Evolutionary conservation across 2,113 vertebrate genomes (phyloP).

Genomic region (Platysteira castanea): DNA sequence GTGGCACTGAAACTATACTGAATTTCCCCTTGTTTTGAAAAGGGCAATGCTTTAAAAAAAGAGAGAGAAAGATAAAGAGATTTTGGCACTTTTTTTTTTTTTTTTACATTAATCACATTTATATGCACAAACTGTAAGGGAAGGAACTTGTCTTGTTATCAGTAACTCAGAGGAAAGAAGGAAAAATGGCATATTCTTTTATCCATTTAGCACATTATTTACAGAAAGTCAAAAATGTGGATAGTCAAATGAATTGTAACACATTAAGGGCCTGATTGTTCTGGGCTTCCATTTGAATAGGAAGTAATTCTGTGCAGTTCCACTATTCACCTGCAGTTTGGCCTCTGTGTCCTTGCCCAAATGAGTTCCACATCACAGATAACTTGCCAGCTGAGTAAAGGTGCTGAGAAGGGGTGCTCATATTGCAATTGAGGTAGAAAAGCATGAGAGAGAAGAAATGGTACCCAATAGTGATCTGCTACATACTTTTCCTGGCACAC

Average conservation of each 20-base stretch:
- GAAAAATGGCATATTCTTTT: slow-evolving; percentile 61
- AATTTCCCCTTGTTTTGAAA: slow-evolving; percentile 95
- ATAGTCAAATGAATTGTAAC: slow-evolving; percentile 29
- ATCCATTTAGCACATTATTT: slow-evolving; percentile 58
- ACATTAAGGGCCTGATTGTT: neutral
- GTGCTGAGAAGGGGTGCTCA: neutral
- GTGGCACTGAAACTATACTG: slow-evolving; percentile 83
- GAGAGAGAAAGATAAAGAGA: slow-evolving; percentile 41
- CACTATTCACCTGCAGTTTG: neutral
- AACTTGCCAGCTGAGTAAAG: neutral
- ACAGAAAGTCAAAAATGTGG: slow-evolving; percentile 39
- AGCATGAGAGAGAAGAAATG: neutral
- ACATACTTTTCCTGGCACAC: neutral
- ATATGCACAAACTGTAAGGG: slow-evolving; percentile 67
- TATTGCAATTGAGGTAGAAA: neutral
- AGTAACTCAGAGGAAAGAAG: slow-evolving; percentile 54
- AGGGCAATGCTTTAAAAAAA: slow-evolving; percentile 80
- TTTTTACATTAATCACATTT: slow-evolving; percentile 64
- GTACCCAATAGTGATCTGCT: neutral
- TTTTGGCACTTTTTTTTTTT: slow-evolving; percentile 58
- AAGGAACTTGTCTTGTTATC: slow-evolving; percentile 56
- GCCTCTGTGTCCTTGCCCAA: neutral
- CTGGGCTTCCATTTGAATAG: neutral
- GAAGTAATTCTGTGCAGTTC: neutral
- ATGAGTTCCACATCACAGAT: neutral